Evolutionary conservation across 2,113 vertebrate genomes (phyloP), one percentile per base, ranked within the genome.

Genomic region (Pica pica): DNA sequence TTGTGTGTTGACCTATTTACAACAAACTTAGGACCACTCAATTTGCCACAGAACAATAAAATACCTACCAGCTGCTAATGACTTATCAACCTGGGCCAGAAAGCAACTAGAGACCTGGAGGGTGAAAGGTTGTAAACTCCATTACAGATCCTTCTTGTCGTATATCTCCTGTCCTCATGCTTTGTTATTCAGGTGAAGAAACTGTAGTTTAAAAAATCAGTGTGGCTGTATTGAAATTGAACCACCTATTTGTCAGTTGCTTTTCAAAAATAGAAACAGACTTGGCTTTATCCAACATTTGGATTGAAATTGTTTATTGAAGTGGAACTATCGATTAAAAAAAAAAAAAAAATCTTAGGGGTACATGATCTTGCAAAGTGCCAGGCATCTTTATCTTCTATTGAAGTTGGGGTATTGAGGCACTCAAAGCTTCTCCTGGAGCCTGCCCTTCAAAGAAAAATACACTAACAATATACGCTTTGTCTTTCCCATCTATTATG

Each of bases 401-500:
- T 33, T 84, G 50, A 81, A 89, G 84, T 10, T 69, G 49, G 37
- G 49, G 16, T 81, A 74, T 74, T 33, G 15, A 53, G 41, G 70
- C 65, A 53, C 37, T 85, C 4, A 1, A 59, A 57, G 75, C 55
- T 95, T 84, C 87, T 95, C 49, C 70, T 84, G 91, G 39, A 95
- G 47, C 53, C 77, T 87, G 46, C 47, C 75, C 80, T 94, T 90
- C 74, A 78, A 89, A 90, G 75, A 57, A 93, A 96, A 93, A 87
- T 78, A 52, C 12, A 2, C 68, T 76, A 78, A 93, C 84, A 94
- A 90, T 95, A 86, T 85, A 68, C 0, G 11, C 92, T 94, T 94
- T 97, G 93, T 96, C 79, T 94, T 91, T 87, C 57, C 64, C 33
- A 82, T 90, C 33, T 71, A 86, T 96, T 97, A 95, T 88, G 87